Percentiles rank a stretch among this genome's conserved stretches.
phyloP scores from a whole-genome alignment of 2,888 invertebrate species.

The Dolomedes plantarius region DNA sequence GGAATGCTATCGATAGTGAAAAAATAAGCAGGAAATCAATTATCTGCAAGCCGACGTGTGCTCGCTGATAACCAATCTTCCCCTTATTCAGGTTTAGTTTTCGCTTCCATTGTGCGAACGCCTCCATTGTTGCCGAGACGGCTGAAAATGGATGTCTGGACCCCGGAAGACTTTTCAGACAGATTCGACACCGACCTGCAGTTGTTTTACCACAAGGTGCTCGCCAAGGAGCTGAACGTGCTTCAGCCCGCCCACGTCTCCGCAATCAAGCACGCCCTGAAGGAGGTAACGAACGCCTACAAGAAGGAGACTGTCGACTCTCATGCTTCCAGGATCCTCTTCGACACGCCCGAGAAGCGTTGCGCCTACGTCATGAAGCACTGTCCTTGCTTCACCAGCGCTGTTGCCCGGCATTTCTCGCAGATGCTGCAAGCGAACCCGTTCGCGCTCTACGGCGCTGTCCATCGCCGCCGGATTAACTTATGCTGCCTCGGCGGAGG shows the following conservation, averaged over 20 bases:
- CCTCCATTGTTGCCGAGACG: no score
- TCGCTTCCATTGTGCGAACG: no score
- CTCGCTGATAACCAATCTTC: no score
- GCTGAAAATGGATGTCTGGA: no score
- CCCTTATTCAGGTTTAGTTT: no score
- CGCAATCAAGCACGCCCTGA: not conserved
- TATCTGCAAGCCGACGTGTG: no score
- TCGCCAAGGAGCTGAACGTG: not conserved
- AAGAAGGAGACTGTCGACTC: slow-evolving; percentile 11
- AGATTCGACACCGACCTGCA: slow-evolving; percentile 39
- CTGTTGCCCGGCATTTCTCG: slow-evolving; percentile 28
- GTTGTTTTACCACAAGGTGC: slow-evolving; percentile 21
- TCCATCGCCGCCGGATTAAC: not conserved
- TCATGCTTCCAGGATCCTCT: not conserved
- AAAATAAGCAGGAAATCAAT: no score
- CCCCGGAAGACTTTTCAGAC: not conserved
- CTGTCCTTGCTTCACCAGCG: slow-evolving; percentile 50
- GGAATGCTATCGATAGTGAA: no score
- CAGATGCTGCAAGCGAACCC: not conserved
- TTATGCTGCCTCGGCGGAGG: slow-evolving; percentile 50
- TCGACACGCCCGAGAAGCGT: slow-evolving; percentile 30
- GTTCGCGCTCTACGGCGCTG: not conserved
- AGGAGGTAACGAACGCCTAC: slow-evolving; percentile 25
- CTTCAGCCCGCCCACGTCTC: not conserved
- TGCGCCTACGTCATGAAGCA: slow-evolving; percentile 50